phyloP scores from a whole-genome alignment of 2,797 vertebrate species.

The Melopsittacus undulatus region DNA sequence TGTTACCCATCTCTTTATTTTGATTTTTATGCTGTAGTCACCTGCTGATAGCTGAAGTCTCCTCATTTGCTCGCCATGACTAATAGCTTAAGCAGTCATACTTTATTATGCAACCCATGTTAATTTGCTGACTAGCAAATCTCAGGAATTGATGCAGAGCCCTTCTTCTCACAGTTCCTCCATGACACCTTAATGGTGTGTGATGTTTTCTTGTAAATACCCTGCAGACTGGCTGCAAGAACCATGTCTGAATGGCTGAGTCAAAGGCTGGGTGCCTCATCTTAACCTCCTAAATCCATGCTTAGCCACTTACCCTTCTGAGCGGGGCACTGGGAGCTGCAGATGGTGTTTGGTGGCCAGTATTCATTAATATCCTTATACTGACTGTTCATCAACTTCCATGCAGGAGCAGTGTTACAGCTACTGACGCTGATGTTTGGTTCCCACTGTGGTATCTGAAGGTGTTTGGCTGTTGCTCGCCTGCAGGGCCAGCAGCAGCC shows the following conservation, averaged over 20 bases:
- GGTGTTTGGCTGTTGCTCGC: not conserved
- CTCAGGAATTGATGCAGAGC: not conserved
- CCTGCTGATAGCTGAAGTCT: not conserved
- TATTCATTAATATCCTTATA: not conserved
- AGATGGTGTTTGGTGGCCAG: not conserved
- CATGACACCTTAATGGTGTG: not conserved
- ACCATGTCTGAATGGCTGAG: not conserved
- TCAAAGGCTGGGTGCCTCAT: not conserved
- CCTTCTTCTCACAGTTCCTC: not conserved
- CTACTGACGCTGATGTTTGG: not conserved
- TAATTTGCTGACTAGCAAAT: not conserved
- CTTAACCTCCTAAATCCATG: not conserved
- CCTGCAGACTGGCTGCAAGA: not conserved
- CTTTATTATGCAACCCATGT: not conserved
- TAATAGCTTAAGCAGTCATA: not conserved
- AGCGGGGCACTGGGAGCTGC: not conserved
- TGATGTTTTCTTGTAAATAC: not conserved
- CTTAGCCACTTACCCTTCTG: not conserved
- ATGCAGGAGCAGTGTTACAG: not conserved
- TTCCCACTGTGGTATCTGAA: not conserved
- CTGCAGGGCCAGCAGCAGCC: not conserved
- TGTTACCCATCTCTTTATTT: not conserved
- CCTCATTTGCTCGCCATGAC: not conserved
- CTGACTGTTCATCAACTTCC: not conserved
- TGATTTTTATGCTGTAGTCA: not conserved